A percentile compares a stretch with the other conserved stretches of the same genome.
Conservation (phyloP, 92 coral and sea anemone species). For the Porites cylindrica region DNA sequence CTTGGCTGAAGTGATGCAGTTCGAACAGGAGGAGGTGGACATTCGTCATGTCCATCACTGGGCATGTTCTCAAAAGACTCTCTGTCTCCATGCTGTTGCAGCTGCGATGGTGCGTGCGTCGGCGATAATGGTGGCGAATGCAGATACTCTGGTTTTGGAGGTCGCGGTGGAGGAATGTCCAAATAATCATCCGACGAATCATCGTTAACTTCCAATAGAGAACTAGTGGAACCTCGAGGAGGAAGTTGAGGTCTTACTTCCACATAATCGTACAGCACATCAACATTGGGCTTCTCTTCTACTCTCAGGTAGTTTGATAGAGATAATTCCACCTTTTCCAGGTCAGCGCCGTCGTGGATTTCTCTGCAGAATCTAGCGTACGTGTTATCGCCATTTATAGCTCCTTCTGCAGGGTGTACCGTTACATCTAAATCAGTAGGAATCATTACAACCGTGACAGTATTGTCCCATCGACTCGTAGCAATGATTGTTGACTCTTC, state of each 20-base stretch:
- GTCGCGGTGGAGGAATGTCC: not conserved
- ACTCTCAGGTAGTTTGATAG: not conserved
- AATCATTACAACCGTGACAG: conserved; percentile 50
- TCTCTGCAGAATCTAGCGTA: conserved; percentile 53
- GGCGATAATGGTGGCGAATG: not conserved
- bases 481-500: conserved; percentile 44
- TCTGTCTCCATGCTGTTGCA: not conserved
- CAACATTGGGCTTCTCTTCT: not conserved
- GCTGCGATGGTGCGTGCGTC: not conserved
- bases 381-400: conserved; percentile 24
- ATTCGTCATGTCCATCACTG: not conserved
- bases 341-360: conserved; percentile 63
- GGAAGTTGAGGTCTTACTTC: conserved; percentile 51
- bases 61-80: not conserved
- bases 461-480: conserved; percentile 40
- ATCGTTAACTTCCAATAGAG: not conserved
- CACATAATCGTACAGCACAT: conserved; percentile 50
- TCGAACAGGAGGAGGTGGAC: not conserved
- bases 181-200: not conserved
- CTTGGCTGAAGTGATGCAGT: not conserved
- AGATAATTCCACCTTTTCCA: conserved; percentile 33
- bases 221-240: not conserved
- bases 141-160: not conserved
- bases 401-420: conserved; percentile 55
- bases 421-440: conserved; percentile 55